Conservation (phyloP, 2,113 vertebrate genomes). For the Trematomus loennbergii region DNA sequence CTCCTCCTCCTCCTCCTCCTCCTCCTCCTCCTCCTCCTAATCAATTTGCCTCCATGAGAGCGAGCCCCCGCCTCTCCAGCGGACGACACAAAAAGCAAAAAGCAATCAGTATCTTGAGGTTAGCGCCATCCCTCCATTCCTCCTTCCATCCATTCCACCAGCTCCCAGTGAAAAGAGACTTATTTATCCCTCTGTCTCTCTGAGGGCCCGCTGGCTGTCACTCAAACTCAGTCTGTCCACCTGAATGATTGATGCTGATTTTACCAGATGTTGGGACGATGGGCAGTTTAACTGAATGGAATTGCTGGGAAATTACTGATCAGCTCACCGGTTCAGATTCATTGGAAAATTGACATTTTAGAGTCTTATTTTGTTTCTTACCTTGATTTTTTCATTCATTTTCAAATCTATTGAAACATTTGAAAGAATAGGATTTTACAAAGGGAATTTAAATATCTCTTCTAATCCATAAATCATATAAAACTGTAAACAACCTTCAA, state of each 20-base stretch:
- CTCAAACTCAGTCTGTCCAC: conserved; percentile 15
- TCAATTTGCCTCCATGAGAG: conserved; percentile 81
- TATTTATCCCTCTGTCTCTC: conserved; percentile 32
- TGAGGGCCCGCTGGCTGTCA: conserved; percentile 26
- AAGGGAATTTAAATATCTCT: no score
- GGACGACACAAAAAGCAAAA: conserved; percentile 77
- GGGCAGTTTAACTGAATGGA: conserved; percentile 8
- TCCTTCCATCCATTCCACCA: conserved; percentile 43
- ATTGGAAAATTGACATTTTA: background rate
- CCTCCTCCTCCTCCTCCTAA: no score
- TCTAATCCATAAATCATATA: no score
- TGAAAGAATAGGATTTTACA: no score
- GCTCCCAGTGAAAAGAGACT: conserved; percentile 34
- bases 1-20: conserved; percentile 52
- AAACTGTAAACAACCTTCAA: no score
- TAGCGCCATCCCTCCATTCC: conserved; percentile 48
- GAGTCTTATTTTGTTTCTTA: background rate
- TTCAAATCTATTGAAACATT: no score
- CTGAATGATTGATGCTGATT: conserved; percentile 30
- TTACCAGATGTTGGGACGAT: conserved; percentile 4
- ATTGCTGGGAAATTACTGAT: conserved; percentile 20
- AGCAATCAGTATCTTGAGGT: conserved; percentile 81
- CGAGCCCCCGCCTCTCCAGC: conserved; percentile 38
- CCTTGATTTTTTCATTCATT: background rate
- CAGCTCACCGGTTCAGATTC: conserved; percentile 1